Conservation (phyloP, 2,113 vertebrate species). For the Paradisaea rubra region DNA sequence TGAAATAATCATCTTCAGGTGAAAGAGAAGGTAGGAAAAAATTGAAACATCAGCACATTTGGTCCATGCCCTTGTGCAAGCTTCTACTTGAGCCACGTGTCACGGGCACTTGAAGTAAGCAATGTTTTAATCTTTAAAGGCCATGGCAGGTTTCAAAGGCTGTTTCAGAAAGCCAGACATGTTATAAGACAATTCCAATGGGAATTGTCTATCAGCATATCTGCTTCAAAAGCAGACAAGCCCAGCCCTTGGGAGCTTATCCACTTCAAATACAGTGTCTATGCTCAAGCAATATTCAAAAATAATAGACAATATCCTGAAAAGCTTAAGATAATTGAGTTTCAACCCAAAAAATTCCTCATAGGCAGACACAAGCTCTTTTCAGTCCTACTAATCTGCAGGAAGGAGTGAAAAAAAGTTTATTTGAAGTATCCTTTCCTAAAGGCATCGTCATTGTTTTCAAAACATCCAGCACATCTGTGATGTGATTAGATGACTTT, state of each 20-base stretch:
- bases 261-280: neutral
- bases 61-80: neutral
- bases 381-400: neutral
- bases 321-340: neutral
- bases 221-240: neutral
- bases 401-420: neutral
- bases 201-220: neutral
- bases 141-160: neutral
- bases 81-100: neutral
- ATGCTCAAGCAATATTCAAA: neutral
- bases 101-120: neutral
- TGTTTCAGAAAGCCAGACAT: neutral
- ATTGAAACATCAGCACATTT: neutral
- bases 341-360: neutral
- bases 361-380: neutral
- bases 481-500: neutral
- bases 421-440: neutral
- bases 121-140: neutral
- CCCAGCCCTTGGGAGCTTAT: neutral
- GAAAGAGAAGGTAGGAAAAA: neutral
- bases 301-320: neutral
- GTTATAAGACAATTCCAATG: neutral
- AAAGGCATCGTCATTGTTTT: neutral
- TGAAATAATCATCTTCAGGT: neutral
- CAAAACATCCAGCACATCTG: neutral